These are phyloP conservation scores for Maniola hyperantus DNA, from an alignment of 2,888 invertebrate species.

Conservation along the genomic window DNA sequence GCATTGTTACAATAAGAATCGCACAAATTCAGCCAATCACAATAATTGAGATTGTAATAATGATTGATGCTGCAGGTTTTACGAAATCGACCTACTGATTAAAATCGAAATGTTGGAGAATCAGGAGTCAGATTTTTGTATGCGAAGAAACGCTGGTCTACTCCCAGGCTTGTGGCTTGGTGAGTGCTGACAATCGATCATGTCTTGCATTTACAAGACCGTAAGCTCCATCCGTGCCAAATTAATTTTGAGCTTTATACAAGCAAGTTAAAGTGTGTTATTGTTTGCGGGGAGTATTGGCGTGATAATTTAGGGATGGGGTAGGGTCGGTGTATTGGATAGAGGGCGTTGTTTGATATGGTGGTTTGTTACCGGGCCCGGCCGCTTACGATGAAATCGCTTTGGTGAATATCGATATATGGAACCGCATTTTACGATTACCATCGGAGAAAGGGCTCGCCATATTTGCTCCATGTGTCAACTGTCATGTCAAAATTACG, in stretches of 20 bases:
- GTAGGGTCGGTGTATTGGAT: constrained; percentile 60
- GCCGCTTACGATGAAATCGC: constrained; percentile 60
- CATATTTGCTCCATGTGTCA: too few relatives aligned
- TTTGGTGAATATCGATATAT: constrained; percentile 53
- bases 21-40: too few relatives aligned
- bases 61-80: too few relatives aligned
- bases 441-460: too few relatives aligned
- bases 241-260: constrained; percentile 47
- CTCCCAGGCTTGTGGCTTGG: not conserved
- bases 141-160: not conserved
- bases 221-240: constrained; percentile 44
- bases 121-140: not conserved
- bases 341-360: constrained; percentile 68
- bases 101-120: too few relatives aligned
- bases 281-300: constrained; percentile 39
- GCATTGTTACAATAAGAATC: too few relatives aligned
- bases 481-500: too few relatives aligned
- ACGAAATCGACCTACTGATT: too few relatives aligned
- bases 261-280: constrained; percentile 46
- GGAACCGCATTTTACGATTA: too few relatives aligned
- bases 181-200: constrained; percentile 50
- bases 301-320: constrained; percentile 62
- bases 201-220: constrained; percentile 50
- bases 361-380: constrained; percentile 63
- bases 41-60: too few relatives aligned